Conservation (phyloP, 2,797 vertebrate genomes). For the Octomys mimax region DNA sequence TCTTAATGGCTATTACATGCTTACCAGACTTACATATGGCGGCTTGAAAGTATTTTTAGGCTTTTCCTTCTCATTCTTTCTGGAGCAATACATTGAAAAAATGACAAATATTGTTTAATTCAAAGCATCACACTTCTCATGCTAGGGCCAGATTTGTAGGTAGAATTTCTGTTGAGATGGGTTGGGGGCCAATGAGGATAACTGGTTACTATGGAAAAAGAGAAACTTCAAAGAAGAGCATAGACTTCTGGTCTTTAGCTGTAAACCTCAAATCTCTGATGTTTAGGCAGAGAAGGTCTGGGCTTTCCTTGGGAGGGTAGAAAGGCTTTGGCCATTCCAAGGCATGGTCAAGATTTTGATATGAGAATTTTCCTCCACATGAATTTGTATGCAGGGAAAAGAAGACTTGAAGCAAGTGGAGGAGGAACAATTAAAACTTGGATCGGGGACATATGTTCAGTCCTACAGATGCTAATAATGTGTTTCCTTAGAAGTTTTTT, state of each 20-base stretch:
- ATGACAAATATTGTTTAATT: conserved; percentile 11
- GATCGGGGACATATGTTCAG: conserved; percentile 32
- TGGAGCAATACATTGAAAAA: conserved; percentile 38
- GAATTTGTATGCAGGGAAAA: neutral
- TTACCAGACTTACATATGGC: neutral
- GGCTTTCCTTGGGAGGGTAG: neutral
- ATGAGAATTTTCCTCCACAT: conserved; percentile 65
- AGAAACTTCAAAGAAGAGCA: neutral
- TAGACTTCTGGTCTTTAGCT: conserved; percentile 11
- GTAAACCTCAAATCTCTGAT: conserved; percentile 4
- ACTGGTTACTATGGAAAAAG: neutral
- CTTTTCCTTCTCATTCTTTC: conserved; percentile 47
- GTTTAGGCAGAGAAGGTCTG: neutral
- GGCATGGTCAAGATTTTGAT: conserved; percentile 48
- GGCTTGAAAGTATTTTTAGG: conserved; percentile 56
- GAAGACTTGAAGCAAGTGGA: neutral
- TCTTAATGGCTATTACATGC: neutral
- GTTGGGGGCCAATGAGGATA: neutral
- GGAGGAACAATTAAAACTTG: conserved; percentile 71
- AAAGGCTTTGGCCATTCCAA: neutral
- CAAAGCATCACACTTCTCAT: neutral
- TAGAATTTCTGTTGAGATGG: neutral
- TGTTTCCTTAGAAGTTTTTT: neutral
- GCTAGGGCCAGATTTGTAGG: neutral
- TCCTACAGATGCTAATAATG: neutral